Conservation (phyloP, 2,888 invertebrate genomes). For the Agapostemon virescens region DNA sequence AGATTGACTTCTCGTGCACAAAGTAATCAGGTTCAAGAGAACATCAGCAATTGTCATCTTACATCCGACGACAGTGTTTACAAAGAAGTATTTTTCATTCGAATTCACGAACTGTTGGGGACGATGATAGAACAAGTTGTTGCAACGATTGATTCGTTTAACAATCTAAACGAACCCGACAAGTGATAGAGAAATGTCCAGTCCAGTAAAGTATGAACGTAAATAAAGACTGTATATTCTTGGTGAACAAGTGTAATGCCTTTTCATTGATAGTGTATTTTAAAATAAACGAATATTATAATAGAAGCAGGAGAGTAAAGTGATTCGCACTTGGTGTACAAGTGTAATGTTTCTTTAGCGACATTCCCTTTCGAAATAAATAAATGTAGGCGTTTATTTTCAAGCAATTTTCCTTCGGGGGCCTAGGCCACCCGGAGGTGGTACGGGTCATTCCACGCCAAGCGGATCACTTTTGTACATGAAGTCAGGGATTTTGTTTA, state of each 20-base stretch:
- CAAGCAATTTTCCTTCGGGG: no score
- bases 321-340: neutral
- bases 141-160: conserved; percentile 65
- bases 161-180: conserved; percentile 59
- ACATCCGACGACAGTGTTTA: conserved; percentile 45
- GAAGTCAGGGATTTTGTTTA: no score
- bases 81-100: conserved; percentile 67
- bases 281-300: neutral
- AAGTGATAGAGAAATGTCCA: conserved; percentile 16
- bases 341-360: no score
- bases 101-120: conserved; percentile 62
- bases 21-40: neutral
- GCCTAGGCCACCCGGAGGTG: no score
- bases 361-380: no score
- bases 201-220: neutral
- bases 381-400: no score
- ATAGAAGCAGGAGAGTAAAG: neutral
- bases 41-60: neutral
- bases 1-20: neutral
- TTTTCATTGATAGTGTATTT: neutral
- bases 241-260: neutral
- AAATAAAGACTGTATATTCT: neutral
- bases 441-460: no score
- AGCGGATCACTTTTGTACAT: no score
- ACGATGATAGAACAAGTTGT: conserved; percentile 62